Base-by-base conservation (phyloP, 2,113 vertebrate genomes). In the Bufo gargarizans region DNA sequence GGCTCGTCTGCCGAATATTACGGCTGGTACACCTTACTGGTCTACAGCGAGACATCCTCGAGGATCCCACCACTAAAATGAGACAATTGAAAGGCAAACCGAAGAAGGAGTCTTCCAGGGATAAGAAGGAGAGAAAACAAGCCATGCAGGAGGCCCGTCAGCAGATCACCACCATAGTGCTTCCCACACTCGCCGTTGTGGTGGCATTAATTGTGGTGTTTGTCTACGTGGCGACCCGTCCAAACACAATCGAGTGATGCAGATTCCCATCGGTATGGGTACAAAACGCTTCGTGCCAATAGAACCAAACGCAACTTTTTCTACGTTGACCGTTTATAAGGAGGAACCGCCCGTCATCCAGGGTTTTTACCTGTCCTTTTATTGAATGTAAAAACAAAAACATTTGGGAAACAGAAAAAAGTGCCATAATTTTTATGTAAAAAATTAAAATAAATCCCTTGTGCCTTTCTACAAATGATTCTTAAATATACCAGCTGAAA, bases 81-180 rank as follows among this genome's bases (percentile, higher is more conserved):
- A 96, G 98, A 94, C 98, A 99, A 93, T 96, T 99, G 82, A 99
- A 99, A 93, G 98, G 98, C 81, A 99, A 99, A 92, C 95, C 98
- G 79, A 98, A 97, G 92, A 99, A 99, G 90, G 98, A 99, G 93
- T 97, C 97, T 0, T 99, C 97, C 63, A 97, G 94, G 92, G 98
- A 99, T 90, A 99, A 99, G 94, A 99, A 99, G 92, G 98, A 99
- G 92, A 94, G 98, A 10, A 99, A 99, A 90, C 96, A 98, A 92
- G 97, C 98, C 22, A 99, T 99, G 97, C 97, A 98, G 90, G 97
- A 99, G 87, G 98, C 98, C 0, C 96, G 98, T 3, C 96, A 97
- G 91, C 98, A 99, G 91, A 96, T 99, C 90, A 93, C 96, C 90
- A 99, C 98, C 0, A 93, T 99, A 0, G 98, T 99, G 71, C 93